Conservation (phyloP, 2,113 vertebrate species). For the Tragelaphus scriptus region DNA sequence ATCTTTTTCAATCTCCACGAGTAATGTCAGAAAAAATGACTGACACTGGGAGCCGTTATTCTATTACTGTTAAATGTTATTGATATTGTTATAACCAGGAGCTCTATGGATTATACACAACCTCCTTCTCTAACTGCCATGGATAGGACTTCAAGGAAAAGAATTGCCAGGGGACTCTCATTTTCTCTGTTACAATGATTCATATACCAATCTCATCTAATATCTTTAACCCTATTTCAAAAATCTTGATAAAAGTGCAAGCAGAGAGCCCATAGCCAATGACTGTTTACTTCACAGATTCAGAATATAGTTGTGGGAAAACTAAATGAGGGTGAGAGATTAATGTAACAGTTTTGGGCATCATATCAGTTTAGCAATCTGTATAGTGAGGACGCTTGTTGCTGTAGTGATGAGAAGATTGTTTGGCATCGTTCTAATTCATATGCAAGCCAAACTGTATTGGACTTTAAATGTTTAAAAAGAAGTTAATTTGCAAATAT, state of each 20-base stretch:
- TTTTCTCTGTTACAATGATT: slow-evolving; percentile 17
- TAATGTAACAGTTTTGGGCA: neutral
- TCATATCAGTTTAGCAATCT: neutral
- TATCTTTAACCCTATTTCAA: slow-evolving; percentile 45
- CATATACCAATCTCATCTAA: slow-evolving; percentile 28
- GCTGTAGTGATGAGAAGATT: neutral
- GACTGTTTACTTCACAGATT: slow-evolving; percentile 17
- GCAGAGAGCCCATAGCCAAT: slow-evolving; percentile 11
- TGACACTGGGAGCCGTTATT: neutral
- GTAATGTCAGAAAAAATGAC: neutral
- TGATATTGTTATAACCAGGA: slow-evolving; percentile 11
- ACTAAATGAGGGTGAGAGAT: neutral
- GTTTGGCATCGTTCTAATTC: neutral
- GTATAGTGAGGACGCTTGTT: neutral
- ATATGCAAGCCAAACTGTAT: neutral
- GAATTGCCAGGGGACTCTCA: neutral
- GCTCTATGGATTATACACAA: neutral
- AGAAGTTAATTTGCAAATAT: neutral
- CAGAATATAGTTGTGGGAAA: slow-evolving; percentile 10
- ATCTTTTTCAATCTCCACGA: neutral
- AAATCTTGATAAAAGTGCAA: slow-evolving; percentile 24
- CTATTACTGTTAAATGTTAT: neutral
- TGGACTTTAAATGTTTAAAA: neutral
- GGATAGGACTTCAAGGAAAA: slow-evolving; percentile 28
- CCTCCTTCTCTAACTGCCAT: neutral